Evolutionary conservation across 64 coral and sea anemone species (phyloP), one percentile per base, ranked within the genome.

Genomic region (Dendrophyllia cribrosa): DNA sequence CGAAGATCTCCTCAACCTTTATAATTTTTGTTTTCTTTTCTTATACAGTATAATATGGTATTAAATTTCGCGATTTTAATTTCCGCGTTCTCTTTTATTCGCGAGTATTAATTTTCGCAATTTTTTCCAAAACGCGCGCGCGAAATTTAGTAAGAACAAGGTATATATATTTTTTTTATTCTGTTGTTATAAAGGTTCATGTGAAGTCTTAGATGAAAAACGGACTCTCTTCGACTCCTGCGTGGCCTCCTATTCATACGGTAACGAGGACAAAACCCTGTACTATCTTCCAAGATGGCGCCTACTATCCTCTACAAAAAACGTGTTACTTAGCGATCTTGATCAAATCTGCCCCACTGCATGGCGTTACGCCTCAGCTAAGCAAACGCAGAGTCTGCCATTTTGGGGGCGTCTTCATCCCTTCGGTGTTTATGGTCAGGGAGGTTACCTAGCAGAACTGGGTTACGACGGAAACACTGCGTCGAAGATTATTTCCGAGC

Each of bases 391-490:
- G 43, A 43, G 77, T 59, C 77, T 79, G 59, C 77, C n/a, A 21
- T 23, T 43, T 8, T 79, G 52, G 77, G 77, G 77, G 55, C 56
- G 23, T 43, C 21, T 79, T 24, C 22, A 69, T 23, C n/a, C 0
- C 22, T 79, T 20, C 7, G 34, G 51, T 6, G 13, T 79, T 4
- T 79, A 79, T 12, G 12, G 77, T 44, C 77, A 16, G 10, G 89
- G 89, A 24, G 89, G 89, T 13, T 91, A 85, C 59, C 2, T 74
- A 23, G 89, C 71, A 22, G 76, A 58, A 52, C 48, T 91, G 4
- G 77, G 77, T 6, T 79, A 79, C 55, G 77, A 79, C 55, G 22
- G 5, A 43, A 79, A 79, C 2, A 59, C 50, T 79, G 77, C 77
- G 13, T 59, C 77, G 10, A 79, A 43, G 25, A 53, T 79, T 14